Percentiles rank a stretch among this genome's conserved stretches.
phyloP scores from a whole-genome alignment of 2,797 vertebrate species.

The Ficedula albicollis region DNA sequence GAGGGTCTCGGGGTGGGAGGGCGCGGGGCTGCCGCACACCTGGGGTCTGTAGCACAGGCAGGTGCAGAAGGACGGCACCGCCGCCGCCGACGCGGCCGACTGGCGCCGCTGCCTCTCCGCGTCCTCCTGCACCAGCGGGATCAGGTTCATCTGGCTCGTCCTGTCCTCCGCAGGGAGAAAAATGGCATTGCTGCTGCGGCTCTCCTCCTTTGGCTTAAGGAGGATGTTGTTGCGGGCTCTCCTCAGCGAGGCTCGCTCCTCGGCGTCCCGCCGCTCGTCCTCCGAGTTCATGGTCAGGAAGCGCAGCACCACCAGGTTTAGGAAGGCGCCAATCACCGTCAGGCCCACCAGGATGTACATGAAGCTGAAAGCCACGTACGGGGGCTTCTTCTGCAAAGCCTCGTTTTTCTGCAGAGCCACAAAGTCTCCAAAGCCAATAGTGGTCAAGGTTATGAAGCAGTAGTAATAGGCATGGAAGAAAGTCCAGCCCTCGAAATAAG shows the following conservation, averaged over 20 bases:
- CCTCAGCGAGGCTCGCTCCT: conserved; percentile 83
- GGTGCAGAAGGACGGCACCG: conserved; percentile 85
- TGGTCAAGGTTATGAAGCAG: conserved; percentile 97
- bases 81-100: conserved; percentile 64
- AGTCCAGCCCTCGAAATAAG: conserved; percentile 95
- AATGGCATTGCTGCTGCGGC: conserved; percentile 79
- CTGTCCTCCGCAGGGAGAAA: conserved; percentile 85
- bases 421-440: conserved; percentile 96
- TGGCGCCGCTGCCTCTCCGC: conserved; percentile 70
- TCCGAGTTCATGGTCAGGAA: conserved; percentile 94
- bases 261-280: conserved; percentile 84
- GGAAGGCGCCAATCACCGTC: conserved; percentile 94
- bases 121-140: conserved; percentile 80
- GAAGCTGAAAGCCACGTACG: conserved; percentile 95
- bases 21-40: conserved; percentile 76
- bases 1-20: conserved; percentile 74
- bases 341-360: conserved; percentile 96
- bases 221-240: conserved; percentile 75
- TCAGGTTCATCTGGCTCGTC: conserved; percentile 88
- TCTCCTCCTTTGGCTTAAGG: conserved; percentile 61
- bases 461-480: conserved; percentile 98
- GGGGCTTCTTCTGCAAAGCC: conserved; percentile 92
- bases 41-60: conserved; percentile 85
- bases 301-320: conserved; percentile 93
- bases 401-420: conserved; percentile 95